These are phyloP conservation scores for Drosophila mojavensis DNA, from an alignment of 1,140 invertebrate genomes.

Conservation along the genomic window DNA sequence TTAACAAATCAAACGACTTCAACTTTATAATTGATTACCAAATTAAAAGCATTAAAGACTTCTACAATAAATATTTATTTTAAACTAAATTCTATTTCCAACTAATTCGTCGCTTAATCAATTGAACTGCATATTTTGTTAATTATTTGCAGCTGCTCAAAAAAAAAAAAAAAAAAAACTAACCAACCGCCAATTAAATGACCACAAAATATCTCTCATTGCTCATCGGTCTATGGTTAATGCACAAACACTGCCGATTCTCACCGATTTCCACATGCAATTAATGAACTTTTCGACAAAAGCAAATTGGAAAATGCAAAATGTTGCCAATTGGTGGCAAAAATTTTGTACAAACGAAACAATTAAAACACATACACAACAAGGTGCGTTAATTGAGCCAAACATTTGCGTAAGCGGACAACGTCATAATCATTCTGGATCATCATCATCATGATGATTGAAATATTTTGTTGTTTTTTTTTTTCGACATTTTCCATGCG, in stretches of 20 bases:
- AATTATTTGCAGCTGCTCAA: neutral
- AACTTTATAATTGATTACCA: too few species aligned
- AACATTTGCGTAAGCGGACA: slow-evolving; percentile 41
- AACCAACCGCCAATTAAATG: slow-evolving; percentile 40
- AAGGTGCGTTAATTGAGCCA: slow-evolving; percentile 48
- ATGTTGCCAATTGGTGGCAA: slow-evolving; percentile 8
- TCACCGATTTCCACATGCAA: too few species aligned
- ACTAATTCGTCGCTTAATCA: too few species aligned
- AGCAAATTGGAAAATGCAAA: slow-evolving; percentile 1
- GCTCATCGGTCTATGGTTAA: neutral
- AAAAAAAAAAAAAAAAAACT: too few species aligned
- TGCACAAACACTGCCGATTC: too few species aligned
- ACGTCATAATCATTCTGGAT: slow-evolving; percentile 9
- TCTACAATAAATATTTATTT: too few species aligned
- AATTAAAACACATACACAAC: slow-evolving; percentile 30
- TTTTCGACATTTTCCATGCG: neutral
- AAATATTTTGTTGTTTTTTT: neutral
- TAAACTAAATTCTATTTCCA: too few species aligned
- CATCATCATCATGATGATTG: slow-evolving; percentile 3
- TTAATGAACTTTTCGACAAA: too few species aligned
- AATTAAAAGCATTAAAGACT: too few species aligned
- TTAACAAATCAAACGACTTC: too few species aligned
- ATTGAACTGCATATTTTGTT: neutral
- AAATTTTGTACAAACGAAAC: slow-evolving; percentile 1
- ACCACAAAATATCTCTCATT: slow-evolving; percentile 20